Conservation (phyloP, 2,888 invertebrate genomes). For the Chrysolina americana region DNA sequence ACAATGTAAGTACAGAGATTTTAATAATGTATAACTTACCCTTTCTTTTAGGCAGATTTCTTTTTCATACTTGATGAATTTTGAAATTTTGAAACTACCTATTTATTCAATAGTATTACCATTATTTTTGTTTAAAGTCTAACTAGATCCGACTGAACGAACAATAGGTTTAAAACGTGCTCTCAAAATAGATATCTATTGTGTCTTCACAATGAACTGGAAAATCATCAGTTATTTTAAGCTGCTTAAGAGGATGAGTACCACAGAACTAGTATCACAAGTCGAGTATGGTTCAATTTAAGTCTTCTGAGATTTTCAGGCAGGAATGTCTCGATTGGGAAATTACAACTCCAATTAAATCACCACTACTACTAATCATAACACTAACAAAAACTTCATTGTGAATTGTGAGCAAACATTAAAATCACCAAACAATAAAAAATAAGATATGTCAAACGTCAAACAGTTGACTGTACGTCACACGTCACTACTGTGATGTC, state of each 20-base stretch:
- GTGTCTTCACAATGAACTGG: background rate
- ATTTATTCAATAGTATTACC: background rate
- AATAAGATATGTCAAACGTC: too few relatives aligned
- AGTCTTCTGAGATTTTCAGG: too few relatives aligned
- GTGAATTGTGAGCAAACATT: too few relatives aligned
- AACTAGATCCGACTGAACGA: background rate
- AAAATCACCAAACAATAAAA: too few relatives aligned
- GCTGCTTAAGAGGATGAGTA: background rate
- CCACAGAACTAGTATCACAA: background rate
- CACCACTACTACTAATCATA: too few relatives aligned
- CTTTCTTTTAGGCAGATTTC: background rate
- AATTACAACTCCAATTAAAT: too few relatives aligned
- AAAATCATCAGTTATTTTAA: slow-evolving; percentile 4
- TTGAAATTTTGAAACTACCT: background rate
- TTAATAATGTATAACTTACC: background rate
- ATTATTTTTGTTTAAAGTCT: background rate
- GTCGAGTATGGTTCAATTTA: too few relatives aligned
- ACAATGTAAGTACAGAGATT: background rate
- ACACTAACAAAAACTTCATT: too few relatives aligned
- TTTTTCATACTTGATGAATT: background rate
- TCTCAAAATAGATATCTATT: background rate
- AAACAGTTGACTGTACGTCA: too few relatives aligned
- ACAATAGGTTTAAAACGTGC: background rate
- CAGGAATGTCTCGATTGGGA: too few relatives aligned
- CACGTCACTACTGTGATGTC: too few relatives aligned